phyloP scores from a whole-genome alignment of 2,797 vertebrate genomes.

The Lepus townsendii region DNA sequence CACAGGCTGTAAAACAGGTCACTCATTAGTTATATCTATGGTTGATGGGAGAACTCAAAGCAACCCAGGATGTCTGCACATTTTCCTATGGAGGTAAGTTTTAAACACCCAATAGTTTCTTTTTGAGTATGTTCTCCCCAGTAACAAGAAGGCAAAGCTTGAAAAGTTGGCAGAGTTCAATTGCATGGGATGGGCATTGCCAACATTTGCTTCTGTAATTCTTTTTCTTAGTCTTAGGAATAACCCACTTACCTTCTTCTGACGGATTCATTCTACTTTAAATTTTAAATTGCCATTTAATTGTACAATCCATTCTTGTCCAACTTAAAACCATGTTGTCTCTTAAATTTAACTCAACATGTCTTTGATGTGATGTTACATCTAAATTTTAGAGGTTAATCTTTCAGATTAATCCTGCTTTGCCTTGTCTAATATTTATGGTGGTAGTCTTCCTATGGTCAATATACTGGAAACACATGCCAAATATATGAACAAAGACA shows the following conservation, averaged over 20 bases:
- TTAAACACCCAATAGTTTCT: background rate
- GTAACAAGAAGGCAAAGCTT: background rate
- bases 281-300: conserved; percentile 25
- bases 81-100: background rate
- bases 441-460: background rate
- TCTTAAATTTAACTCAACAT: background rate
- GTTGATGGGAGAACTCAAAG: background rate
- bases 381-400: conserved; percentile 18
- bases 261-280: background rate
- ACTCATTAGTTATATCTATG: conserved; percentile 27
- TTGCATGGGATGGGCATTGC: background rate
- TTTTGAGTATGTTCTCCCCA: background rate
- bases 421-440: conserved; percentile 38
- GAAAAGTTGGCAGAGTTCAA: background rate
- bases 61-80: background rate
- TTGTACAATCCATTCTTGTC: conserved; percentile 5
- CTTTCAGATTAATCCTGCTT: conserved; percentile 37
- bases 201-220: background rate
- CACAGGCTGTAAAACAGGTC: background rate
- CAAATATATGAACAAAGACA: conserved; percentile 1
- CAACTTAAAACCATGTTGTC: background rate
- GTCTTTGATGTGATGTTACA: background rate
- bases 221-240: background rate
- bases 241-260: background rate
- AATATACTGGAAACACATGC: conserved; percentile 15